Percentiles rank a stretch among this genome's conserved stretches.
Evolutionary conservation across 2,113 vertebrate genomes (phyloP).

Genomic region (Zosterops japonicus): DNA sequence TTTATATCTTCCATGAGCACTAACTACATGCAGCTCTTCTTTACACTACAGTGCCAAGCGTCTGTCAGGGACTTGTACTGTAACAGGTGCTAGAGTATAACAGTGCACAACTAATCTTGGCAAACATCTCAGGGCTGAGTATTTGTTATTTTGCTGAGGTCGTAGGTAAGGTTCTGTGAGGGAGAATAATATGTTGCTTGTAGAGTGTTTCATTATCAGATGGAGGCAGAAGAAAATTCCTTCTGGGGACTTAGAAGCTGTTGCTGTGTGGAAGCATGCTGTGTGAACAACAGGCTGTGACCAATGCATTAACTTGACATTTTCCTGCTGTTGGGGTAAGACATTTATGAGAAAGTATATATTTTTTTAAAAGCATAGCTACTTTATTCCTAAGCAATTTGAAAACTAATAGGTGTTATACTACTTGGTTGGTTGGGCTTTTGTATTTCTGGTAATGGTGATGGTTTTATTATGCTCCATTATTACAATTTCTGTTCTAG

Average conservation of each 20-base stretch:
- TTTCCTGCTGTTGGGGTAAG: neutral
- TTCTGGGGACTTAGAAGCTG: slow-evolving; percentile 3
- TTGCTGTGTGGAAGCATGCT: slow-evolving; percentile 5
- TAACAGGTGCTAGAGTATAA: neutral
- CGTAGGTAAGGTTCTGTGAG: neutral
- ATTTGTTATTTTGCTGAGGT: slow-evolving; percentile 35
- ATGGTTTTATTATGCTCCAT: neutral
- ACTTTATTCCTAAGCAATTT: neutral
- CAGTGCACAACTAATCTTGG: neutral
- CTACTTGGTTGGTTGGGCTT: neutral
- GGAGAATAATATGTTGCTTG: neutral
- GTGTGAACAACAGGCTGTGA: slow-evolving; percentile 37
- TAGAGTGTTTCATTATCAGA: slow-evolving; percentile 43
- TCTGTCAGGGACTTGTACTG: neutral
- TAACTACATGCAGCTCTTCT: neutral
- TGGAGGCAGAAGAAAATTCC: slow-evolving; percentile 24
- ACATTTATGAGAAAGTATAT: neutral
- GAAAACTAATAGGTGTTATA: neutral
- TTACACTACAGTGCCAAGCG: neutral
- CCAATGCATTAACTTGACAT: neutral
- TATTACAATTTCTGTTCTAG: neutral
- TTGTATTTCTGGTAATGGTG: neutral
- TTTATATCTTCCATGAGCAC: neutral
- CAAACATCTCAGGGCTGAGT: neutral
- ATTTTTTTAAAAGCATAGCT: neutral